phyloP scores from a whole-genome alignment of 2,888 invertebrate genomes.

The Hirtodrosophila trivittata region DNA sequence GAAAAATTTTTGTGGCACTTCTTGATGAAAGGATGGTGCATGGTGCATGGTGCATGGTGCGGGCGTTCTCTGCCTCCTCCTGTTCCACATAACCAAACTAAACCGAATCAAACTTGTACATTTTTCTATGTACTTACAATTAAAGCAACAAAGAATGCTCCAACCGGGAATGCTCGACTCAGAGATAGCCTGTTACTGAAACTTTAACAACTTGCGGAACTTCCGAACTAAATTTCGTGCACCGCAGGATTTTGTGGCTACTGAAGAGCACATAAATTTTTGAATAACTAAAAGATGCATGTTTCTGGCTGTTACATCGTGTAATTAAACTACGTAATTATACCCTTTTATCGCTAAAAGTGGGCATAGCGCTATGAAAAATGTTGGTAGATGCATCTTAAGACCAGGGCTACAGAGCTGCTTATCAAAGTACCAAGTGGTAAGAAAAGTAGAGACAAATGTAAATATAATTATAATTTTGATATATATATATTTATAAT shows the following conservation, averaged over 20 bases:
- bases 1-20: constrained; percentile 64
- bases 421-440: too few species aligned
- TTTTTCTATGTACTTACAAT: constrained; percentile 68
- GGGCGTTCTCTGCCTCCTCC: constrained; percentile 12
- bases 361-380: constrained; percentile 18
- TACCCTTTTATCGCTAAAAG: not conserved
- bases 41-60: not conserved
- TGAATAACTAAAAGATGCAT: too few species aligned
- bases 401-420: constrained; percentile 40
- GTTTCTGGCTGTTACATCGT: too few species aligned
- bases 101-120: constrained; percentile 65
- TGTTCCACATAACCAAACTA: constrained; percentile 15
- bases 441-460: not conserved
- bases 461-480: not conserved
- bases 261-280: too few species aligned
- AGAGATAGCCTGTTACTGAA: constrained; percentile 1
- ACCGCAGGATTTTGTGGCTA: too few species aligned
- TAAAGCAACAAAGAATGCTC: constrained; percentile 43
- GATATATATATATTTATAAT: too few species aligned
- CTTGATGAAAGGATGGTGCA: constrained; percentile 38
- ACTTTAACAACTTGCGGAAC: too few species aligned
- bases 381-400: constrained; percentile 23
- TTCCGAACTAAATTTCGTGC: too few species aligned
- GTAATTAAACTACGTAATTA: not conserved
- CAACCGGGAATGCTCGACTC: not conserved